Base-by-base conservation (phyloP, 2,888 invertebrate genomes). In the Temnothorax unifasciatus region DNA sequence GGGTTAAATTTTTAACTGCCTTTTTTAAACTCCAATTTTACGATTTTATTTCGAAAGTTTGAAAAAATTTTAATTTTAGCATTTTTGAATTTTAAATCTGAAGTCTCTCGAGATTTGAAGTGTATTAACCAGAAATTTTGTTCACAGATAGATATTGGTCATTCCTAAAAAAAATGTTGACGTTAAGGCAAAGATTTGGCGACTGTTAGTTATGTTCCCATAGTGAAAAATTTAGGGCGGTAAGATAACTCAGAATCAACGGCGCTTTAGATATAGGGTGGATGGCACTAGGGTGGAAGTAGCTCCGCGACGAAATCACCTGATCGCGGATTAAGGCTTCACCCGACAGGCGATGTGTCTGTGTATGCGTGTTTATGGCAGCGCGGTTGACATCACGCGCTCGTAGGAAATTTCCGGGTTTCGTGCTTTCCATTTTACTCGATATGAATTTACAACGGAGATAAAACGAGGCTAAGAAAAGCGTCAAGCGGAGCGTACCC, bases 361-460 rank as follows among this genome's bases (percentile, higher is more conserved):
- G 41, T 25, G 66, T 38, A 44, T 73, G 47, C 52, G 77, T 47
- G 74, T 73, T 73, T 34, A 44, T 71, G 18, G 11, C 25, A 47
- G 68, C 63, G 74, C 54, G 54, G 13, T 54, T 50, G 86, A 85
- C 84, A 85, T 81, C 68, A 68, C 82, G 81, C 77, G 81, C 77
- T 84, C 86, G 87, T 86, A 86, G 84, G 47, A 86, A 88, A 90
- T 85, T 88, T 87, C 87, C 73, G 68, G 74, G 34, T 71, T 82
- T 61, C 77, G 82, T 85, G 77, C 82, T 85, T 86, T 81, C 71
- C 86, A 75, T 88, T 85, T 86, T 77, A 52, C 63, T 77, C 85
- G 91, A 92, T 92, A 92, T 89, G 90, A 92, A 90, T 93, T 93
- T 93, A 92, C 92, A 92, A 88, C 90, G 82, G 41, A 92, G 92